Evolutionary conservation across 2,113 vertebrate genomes (phyloP).

Genomic region (Dipodomys spectabilis): DNA sequence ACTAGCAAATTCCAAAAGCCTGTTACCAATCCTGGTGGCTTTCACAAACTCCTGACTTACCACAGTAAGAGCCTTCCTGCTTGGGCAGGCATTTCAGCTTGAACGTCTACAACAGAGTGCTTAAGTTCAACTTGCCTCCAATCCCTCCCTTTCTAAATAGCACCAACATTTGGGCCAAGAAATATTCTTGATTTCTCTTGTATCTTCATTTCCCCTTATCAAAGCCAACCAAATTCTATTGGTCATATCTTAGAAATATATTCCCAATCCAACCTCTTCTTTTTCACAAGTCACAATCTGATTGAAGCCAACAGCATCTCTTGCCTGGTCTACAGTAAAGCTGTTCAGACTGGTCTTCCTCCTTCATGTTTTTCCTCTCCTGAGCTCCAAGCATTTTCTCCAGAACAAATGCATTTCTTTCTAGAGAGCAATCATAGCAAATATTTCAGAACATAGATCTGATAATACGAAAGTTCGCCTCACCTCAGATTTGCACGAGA

Average conservation of each 20-base stretch:
- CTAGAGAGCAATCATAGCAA: background rate
- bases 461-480: background rate
- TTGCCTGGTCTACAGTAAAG: fast-evolving
- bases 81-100: background rate
- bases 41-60: background rate
- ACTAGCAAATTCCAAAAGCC: background rate
- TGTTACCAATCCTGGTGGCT: background rate
- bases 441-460: background rate
- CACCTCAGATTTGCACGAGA: background rate
- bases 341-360: background rate
- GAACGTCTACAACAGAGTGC: background rate
- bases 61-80: background rate
- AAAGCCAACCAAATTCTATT: background rate
- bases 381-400: background rate
- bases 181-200: background rate
- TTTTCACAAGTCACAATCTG: background rate
- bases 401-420: background rate
- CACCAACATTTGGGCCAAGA: background rate
- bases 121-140: background rate
- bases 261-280: background rate
- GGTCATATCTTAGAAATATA: background rate
- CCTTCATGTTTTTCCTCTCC: background rate
- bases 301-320: background rate
- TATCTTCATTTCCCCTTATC: background rate
- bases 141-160: background rate